phyloP scores from a whole-genome alignment of 64 coral and sea anemone genomes.

The Stichodactyla mertensii region DNA sequence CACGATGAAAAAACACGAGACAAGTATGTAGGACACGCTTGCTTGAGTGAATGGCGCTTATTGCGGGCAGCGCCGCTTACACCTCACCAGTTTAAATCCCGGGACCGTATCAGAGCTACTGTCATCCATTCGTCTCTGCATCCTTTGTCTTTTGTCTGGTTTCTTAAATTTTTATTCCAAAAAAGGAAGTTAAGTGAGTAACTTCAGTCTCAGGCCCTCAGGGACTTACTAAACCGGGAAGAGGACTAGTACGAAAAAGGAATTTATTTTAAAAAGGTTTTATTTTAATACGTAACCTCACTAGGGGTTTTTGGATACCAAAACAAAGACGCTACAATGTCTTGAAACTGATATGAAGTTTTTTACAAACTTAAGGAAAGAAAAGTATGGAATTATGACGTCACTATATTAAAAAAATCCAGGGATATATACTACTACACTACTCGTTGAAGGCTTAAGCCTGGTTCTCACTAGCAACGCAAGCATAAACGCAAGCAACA shows the following conservation, averaged over 20 bases:
- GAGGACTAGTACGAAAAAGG: neutral
- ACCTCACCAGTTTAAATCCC: conserved; percentile 1
- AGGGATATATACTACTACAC: too few species aligned
- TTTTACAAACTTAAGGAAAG: too few species aligned
- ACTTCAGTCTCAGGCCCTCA: neutral
- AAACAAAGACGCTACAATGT: too few species aligned
- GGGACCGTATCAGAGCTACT: neutral
- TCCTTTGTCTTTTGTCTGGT: neutral
- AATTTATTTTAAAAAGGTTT: neutral
- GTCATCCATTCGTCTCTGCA: neutral
- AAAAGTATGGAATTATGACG: too few species aligned
- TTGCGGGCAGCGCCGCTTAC: neutral
- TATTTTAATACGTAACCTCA: neutral
- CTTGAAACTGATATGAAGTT: too few species aligned
- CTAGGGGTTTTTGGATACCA: too few species aligned
- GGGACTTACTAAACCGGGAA: neutral
- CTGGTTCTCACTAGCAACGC: too few species aligned
- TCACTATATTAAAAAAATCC: too few species aligned
- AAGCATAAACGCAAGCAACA: too few species aligned
- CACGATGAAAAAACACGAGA: neutral
- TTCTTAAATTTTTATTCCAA: neutral
- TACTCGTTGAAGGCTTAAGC: too few species aligned
- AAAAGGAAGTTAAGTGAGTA: neutral
- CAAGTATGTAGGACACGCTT: neutral
- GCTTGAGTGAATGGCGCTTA: neutral